Conservation (phyloP, 35 echinoderm and acorn worm genomes). For the Apostichopus parvimensis region DNA sequence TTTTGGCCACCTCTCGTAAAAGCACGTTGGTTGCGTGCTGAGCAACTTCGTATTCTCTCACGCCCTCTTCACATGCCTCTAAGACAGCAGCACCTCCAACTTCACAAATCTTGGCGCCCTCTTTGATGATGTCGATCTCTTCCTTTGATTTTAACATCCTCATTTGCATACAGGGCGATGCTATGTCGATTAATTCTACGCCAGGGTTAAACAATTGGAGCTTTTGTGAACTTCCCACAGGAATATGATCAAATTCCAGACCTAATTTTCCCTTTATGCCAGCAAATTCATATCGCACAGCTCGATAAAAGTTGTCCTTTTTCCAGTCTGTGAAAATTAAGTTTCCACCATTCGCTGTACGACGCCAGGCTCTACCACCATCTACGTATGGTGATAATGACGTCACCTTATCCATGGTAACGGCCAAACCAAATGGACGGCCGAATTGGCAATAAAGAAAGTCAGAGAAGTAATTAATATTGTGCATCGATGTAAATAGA, state of each 20-base stretch:
- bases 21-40: slow-evolving; percentile 59
- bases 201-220: slow-evolving; percentile 62
- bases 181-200: slow-evolving; percentile 65
- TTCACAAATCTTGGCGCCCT: slow-evolving; percentile 75
- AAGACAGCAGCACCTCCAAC: slow-evolving; percentile 70
- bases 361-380: slow-evolving; percentile 75
- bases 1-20: slow-evolving; percentile 76
- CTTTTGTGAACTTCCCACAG: slow-evolving; percentile 65
- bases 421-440: slow-evolving; percentile 54
- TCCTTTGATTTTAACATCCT: slow-evolving; percentile 84
- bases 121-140: slow-evolving; percentile 82
- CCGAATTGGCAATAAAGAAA: slow-evolving; percentile 56
- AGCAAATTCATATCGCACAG: slow-evolving; percentile 51
- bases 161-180: slow-evolving; percentile 71
- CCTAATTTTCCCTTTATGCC: slow-evolving; percentile 62
- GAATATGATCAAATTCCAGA: slow-evolving; percentile 82
- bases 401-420: slow-evolving; percentile 63
- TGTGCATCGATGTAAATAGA: slow-evolving; percentile 66
- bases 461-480: slow-evolving; percentile 70
- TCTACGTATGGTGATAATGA: slow-evolving; percentile 68
- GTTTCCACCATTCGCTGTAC: slow-evolving; percentile 67
- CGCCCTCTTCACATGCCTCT: slow-evolving; percentile 68
- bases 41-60: slow-evolving; percentile 73
- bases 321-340: slow-evolving; percentile 91
- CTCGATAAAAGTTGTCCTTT: slow-evolving; percentile 77